Evolutionary conservation across 2,113 vertebrate species (phyloP), one percentile per base, ranked within the genome.

Genomic region (Ploceus nigricollis): DNA sequence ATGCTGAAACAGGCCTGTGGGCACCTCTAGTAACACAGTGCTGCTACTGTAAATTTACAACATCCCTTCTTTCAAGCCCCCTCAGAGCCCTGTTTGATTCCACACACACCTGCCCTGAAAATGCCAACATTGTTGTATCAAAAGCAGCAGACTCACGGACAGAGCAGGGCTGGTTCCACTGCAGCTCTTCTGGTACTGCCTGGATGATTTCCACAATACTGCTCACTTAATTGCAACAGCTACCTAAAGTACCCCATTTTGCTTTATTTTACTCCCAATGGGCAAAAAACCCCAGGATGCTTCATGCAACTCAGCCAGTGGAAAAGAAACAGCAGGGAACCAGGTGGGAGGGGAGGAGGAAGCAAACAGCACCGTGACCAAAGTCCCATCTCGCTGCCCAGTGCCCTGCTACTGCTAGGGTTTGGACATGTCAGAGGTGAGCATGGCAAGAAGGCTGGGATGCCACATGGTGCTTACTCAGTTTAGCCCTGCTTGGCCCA

Each of bases 311-410:
- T 51, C 31, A 31, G 61, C 8, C 35, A 63, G 25, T 7, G 23
- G 61, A 69, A 65, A 73, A 86, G 24, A 21, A 54, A 69, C 21
- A 80, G 33, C 50, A 58, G 33, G 18, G 40, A 78, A 28, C 3
- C 11, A 18, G 51, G 44, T 0, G 0, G 7, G 71, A 92, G 20
- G 17, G 14, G 5, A 88, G 21, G 35, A 82, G 15, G 56, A 66
- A 66, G 53, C 28, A 65, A 82, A 60, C 5, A 31, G 33, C 2
- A 2, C 0, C 0, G 1, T 31, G 51, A 68, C 5, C 0, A 0
- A 12, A 39, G 60, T n/a, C 45, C 31, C 5, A 15, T 37, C 7
- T 4, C 0, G 0, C 15, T 40, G 53, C 24, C 57, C 16, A 3
- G 8, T n/a, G 40, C 8, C 17, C 76, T 47, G 8, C 20, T 37